These are phyloP conservation scores for Empidonax alnorum DNA, from an alignment of 2,113 vertebrate species.

Conservation along the genomic window DNA sequence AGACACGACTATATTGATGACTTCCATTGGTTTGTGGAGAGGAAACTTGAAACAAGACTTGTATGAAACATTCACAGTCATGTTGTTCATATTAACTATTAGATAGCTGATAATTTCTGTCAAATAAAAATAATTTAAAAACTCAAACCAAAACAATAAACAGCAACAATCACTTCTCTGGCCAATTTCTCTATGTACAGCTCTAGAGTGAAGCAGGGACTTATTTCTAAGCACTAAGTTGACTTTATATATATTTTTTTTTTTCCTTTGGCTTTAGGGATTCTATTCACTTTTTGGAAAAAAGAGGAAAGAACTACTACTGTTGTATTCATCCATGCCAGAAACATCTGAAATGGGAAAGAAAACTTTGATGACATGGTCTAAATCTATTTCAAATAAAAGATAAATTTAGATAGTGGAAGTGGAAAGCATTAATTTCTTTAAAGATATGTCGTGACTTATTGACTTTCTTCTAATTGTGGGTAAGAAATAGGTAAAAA, in stretches of 20 bases:
- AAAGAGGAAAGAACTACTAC: background rate
- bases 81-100: background rate
- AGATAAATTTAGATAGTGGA: background rate
- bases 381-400: background rate
- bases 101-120: background rate
- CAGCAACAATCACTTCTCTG: rapidly evolving
- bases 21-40: background rate
- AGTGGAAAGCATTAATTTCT: background rate
- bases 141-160: background rate
- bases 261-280: background rate
- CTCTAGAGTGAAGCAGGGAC: background rate
- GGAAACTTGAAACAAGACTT: background rate
- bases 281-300: background rate
- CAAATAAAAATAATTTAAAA: background rate
- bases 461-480: background rate
- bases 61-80: background rate
- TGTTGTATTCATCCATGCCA: background rate
- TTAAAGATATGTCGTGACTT: background rate
- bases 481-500: background rate
- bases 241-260: background rate
- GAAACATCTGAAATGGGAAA: background rate
- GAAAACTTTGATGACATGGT: background rate
- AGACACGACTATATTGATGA: background rate
- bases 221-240: background rate
- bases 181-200: background rate